A percentile compares a stretch with the other conserved stretches of the same genome.
phyloP scores from a whole-genome alignment of 2,797 vertebrate genomes.

The Microchirus variegatus region DNA sequence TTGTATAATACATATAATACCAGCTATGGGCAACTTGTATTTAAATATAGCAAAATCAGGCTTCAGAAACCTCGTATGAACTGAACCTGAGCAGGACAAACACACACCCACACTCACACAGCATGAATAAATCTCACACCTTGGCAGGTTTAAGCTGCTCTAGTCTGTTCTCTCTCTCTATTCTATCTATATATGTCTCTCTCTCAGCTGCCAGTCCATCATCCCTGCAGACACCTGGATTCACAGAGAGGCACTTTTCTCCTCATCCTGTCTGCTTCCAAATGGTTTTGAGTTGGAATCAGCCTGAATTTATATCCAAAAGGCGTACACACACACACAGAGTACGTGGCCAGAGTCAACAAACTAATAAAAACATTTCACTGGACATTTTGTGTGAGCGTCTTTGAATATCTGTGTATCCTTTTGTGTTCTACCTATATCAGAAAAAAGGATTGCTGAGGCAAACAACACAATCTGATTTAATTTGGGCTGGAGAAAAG shows the following conservation, averaged over 20 bases:
- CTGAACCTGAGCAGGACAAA: slow-evolving; percentile 22
- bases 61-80: slow-evolving; percentile 32
- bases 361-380: slow-evolving; percentile 16
- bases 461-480: neutral
- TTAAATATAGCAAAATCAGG: slow-evolving; percentile 38
- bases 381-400: slow-evolving; percentile 1
- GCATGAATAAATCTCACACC: slow-evolving; percentile 67
- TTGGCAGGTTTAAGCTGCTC: slow-evolving; percentile 65
- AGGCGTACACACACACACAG: neutral
- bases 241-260: slow-evolving; percentile 40
- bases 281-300: slow-evolving; percentile 36
- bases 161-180: slow-evolving; percentile 41
- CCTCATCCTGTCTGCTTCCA: slow-evolving; percentile 42
- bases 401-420: neutral
- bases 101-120: slow-evolving; percentile 24
- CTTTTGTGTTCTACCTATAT: slow-evolving; percentile 6
- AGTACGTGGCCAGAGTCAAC: slow-evolving; percentile 6
- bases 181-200: too few species aligned
- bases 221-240: slow-evolving; percentile 39
- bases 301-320: slow-evolving; percentile 37
- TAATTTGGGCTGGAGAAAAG: neutral
- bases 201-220: slow-evolving; percentile 66
- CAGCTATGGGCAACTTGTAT: slow-evolving; percentile 6
- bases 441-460: neutral
- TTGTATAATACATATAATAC: slow-evolving; percentile 11